Evolutionary conservation across 1,140 invertebrate genomes (phyloP).

Genomic region (Mamestra configurata): DNA sequence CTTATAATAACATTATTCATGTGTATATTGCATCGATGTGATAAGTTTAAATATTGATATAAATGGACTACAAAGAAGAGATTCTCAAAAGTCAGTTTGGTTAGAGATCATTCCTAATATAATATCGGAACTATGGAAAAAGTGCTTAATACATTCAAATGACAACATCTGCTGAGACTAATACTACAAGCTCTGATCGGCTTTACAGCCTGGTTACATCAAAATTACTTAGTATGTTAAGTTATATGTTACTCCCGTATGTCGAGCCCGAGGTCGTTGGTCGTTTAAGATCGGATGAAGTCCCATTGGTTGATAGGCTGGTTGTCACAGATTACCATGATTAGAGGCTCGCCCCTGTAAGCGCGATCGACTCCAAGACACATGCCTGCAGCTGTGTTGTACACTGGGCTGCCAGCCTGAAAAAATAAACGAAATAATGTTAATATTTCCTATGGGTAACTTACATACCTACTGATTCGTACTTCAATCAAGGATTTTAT

Average conservation of each 20-base stretch:
- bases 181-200: conserved; percentile 25
- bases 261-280: neutral
- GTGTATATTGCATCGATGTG: neutral
- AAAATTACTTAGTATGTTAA: neutral
- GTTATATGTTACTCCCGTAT: neutral
- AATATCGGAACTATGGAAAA: neutral
- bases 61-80: neutral
- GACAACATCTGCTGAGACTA: conserved; percentile 16
- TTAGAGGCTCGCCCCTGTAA: conserved; percentile 87
- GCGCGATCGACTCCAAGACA: conserved; percentile 91
- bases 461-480: too few species aligned
- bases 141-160: neutral
- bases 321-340: conserved; percentile 92
- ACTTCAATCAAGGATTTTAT: neutral
- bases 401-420: conserved; percentile 92
- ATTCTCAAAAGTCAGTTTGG: conserved; percentile 20
- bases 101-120: neutral
- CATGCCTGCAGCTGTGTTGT: conserved; percentile 95
- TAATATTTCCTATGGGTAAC: neutral
- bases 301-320: conserved; percentile 91
- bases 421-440: conserved; percentile 52
- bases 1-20: neutral
- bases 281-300: conserved; percentile 88
- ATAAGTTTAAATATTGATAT: neutral
- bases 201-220: conserved; percentile 13